Evolutionary conservation across 2,888 invertebrate genomes (phyloP).

Genomic region (Sthenelais limicola): DNA sequence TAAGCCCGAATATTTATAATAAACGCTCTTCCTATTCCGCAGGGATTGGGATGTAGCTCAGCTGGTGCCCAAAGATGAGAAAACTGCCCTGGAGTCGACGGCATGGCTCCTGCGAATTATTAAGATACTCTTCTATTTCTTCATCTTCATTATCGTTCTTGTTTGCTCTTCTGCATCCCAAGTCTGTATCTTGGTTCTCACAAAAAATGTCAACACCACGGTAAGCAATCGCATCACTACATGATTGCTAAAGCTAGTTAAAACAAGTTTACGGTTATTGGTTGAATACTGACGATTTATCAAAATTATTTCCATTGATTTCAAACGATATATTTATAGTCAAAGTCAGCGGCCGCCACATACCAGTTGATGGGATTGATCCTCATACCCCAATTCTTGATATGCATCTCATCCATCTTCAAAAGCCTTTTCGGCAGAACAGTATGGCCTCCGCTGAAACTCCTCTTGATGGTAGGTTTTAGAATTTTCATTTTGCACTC

Average conservation of each 20-base stretch:
- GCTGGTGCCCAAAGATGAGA: slow-evolving; percentile 60
- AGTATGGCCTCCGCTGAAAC: slow-evolving; percentile 54
- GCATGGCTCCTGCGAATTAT: slow-evolving; percentile 58
- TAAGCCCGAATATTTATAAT: not conserved
- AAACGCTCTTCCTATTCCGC: slow-evolving; percentile 26
- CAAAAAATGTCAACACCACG: slow-evolving; percentile 4
- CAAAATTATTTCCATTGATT: too few relatives aligned
- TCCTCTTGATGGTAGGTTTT: slow-evolving; percentile 57
- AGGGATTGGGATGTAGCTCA: slow-evolving; percentile 64
- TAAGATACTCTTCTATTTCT: slow-evolving; percentile 82
- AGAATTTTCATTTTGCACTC: too few relatives aligned
- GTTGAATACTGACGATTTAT: too few relatives aligned
- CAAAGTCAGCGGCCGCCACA: not conserved
- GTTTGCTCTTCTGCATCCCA: slow-evolving; percentile 64
- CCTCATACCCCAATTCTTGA: slow-evolving; percentile 89
- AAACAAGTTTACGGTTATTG: too few relatives aligned
- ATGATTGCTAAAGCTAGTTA: too few relatives aligned
- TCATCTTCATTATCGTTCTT: slow-evolving; percentile 89
- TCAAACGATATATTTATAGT: too few relatives aligned
- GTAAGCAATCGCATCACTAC: too few relatives aligned
- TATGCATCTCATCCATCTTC: slow-evolving; percentile 77
- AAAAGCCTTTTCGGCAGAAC: slow-evolving; percentile 62
- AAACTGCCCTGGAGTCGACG: slow-evolving; percentile 56
- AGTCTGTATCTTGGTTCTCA: slow-evolving; percentile 26
- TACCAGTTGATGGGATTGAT: slow-evolving; percentile 82